Evolutionary conservation across 2,797 vertebrate genomes (phyloP).

Genomic region (Poecilia wingei): DNA sequence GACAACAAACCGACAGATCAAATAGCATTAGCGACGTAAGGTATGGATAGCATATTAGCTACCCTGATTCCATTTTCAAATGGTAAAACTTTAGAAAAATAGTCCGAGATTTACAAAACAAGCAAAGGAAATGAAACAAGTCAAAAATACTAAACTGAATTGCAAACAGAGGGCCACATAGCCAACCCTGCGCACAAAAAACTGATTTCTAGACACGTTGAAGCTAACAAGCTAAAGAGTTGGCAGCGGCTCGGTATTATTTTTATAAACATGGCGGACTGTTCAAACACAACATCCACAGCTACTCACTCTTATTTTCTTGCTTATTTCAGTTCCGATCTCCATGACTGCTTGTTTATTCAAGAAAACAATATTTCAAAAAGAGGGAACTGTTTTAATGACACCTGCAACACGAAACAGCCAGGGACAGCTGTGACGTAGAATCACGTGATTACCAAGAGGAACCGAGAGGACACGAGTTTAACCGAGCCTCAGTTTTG

Average conservation of each 20-base stretch:
- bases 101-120: accelerated
- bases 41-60: background rate
- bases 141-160: accelerated
- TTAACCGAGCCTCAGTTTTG: background rate
- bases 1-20: slow-evolving; percentile 5
- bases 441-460: slow-evolving; percentile 23
- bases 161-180: background rate
- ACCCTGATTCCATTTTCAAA: background rate
- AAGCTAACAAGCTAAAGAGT: slow-evolving; percentile 26
- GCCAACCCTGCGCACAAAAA: slow-evolving; percentile 11
- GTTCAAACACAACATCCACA: accelerated
- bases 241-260: background rate
- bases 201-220: background rate
- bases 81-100: background rate
- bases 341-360: slow-evolving; percentile 70
- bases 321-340: slow-evolving; percentile 85
- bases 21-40: background rate
- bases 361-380: background rate
- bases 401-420: background rate
- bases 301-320: slow-evolving; percentile 82
- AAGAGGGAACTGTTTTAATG: slow-evolving; percentile 1
- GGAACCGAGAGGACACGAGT: slow-evolving; percentile 21
- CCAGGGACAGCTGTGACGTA: slow-evolving; percentile 7
- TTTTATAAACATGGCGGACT: accelerated
- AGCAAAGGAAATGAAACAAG: accelerated